These are phyloP conservation scores for Tarsius wallacei DNA, from an alignment of 2,797 vertebrate species.

Conservation along the genomic window DNA sequence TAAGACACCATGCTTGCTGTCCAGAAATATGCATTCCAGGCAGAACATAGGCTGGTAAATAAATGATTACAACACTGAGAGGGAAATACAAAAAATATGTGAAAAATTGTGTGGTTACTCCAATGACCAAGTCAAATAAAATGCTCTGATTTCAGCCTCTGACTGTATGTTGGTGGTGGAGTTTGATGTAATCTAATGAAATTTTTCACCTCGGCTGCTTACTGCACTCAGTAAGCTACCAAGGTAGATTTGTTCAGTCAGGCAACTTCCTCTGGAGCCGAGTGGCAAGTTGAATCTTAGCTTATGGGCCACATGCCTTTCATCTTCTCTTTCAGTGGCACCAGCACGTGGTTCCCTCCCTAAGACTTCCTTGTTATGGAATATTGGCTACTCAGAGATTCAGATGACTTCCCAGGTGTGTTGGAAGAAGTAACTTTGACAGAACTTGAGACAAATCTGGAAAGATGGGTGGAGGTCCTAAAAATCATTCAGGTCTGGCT, in stretches of 20 bases:
- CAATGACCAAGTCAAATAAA: background rate
- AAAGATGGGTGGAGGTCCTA: background rate
- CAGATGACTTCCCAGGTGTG: background rate
- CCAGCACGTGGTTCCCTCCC: background rate
- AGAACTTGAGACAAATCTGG: background rate
- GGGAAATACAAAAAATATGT: background rate
- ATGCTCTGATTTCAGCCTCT: constrained; percentile 7
- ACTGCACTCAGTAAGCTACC: background rate
- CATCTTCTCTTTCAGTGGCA: background rate
- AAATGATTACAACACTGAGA: background rate
- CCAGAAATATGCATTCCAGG: background rate
- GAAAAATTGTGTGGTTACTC: constrained; percentile 5
- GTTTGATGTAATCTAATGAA: background rate
- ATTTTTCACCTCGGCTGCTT: constrained; percentile 15
- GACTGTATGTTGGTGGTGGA: background rate
- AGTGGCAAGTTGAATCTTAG: background rate
- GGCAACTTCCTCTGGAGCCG: background rate
- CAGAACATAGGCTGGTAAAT: background rate
- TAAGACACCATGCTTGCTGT: background rate
- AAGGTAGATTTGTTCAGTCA: background rate
- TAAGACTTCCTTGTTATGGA: background rate
- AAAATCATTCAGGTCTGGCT: constrained; percentile 45
- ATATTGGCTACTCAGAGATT: constrained; percentile 37
- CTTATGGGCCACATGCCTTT: background rate
- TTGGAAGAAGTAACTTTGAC: background rate